Percentiles rank a stretch among this genome's conserved stretches.
These are phyloP conservation scores for Parapristionchus giblindavisi DNA, from an alignment of 2,888 invertebrate species.

Conservation along the genomic window DNA sequence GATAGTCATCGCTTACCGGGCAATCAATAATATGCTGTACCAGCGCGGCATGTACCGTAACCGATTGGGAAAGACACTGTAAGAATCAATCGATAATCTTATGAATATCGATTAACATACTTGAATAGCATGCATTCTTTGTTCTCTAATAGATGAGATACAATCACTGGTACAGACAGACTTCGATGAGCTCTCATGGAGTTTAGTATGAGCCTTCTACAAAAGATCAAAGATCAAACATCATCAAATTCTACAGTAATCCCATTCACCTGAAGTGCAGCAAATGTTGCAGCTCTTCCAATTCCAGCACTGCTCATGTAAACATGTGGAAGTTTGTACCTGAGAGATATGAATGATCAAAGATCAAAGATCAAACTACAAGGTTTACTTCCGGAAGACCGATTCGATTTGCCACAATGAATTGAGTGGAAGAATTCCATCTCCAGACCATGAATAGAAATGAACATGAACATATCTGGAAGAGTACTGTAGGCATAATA, in stretches of 20 bases:
- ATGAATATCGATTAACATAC: not conserved
- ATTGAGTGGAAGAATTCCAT: not conserved
- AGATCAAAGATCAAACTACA: not conserved
- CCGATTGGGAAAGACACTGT: constrained; percentile 14
- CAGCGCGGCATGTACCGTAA: constrained; percentile 25
- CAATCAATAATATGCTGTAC: constrained; percentile 35
- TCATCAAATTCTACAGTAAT: not conserved
- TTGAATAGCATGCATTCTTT: constrained; percentile 24
- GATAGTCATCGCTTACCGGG: constrained; percentile 6
- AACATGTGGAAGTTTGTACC: constrained; percentile 46
- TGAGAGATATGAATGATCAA: not conserved
- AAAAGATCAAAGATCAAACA: constrained; percentile 15
- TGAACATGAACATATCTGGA: constrained; percentile 31
- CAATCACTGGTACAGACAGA: not conserved
- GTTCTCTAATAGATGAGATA: constrained; percentile 11
- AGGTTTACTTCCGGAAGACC: constrained; percentile 23
- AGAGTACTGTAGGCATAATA: not conserved
- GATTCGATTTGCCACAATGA: constrained; percentile 18
- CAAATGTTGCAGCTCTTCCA: constrained; percentile 57
- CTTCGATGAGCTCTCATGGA: constrained; percentile 17
- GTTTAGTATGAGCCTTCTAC: constrained; percentile 7
- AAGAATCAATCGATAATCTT: not conserved
- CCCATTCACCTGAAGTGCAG: constrained; percentile 44
- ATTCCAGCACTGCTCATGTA: constrained; percentile 54
- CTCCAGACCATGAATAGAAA: constrained; percentile 6